Evolutionary conservation across 1,140 invertebrate species (phyloP), one percentile per base, ranked within the genome.

Genomic region (Halotydeus destructor): DNA sequence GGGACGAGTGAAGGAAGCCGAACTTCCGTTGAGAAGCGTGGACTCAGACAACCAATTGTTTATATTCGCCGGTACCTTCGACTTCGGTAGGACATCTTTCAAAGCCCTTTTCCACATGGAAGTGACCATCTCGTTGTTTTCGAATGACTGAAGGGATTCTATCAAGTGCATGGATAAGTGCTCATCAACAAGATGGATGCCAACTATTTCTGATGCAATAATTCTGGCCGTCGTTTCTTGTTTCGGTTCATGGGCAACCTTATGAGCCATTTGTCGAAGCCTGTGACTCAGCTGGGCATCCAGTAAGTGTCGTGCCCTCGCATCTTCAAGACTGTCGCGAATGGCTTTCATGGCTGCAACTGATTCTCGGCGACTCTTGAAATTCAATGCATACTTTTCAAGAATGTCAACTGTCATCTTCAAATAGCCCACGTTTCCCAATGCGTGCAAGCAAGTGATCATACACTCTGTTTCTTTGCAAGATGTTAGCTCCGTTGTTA

Each of bases 151-250:
- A 21, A 36, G 14, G 12, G 22, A 23, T 18, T 42, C 30, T n/a
- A 48, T 24, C 27, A 51, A 28, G 24, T 36, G 46, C 33, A 24
- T 27, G 33, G 32, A 43, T 36, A 34, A 35, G 3, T 36, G 6
- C 21, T 39, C 33, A 31, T 50, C 45, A 23, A 38, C 18, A 6
- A 49, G 6, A 43, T 62, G 55, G 38, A 69, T 64, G 1, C 82
- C 57, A n/a, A 82, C 57, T 8, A 82, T 64, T 51, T 82, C 75
- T 8, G 74, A 54, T 0, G 78, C 74, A 30, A 81, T 46, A 1
- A 73, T 74, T 49, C 78, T 61, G 0, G 71, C 65, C 21, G 74
- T 78, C 12, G 75, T 74, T 52, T 82, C 78, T 48, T 64, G 64
- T 37, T 67, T 68, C 3, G 21, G 14, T 26, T 49, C 40, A 22